Conservation (phyloP, 1,140 invertebrate genomes). For the Theocolax elegans region DNA sequence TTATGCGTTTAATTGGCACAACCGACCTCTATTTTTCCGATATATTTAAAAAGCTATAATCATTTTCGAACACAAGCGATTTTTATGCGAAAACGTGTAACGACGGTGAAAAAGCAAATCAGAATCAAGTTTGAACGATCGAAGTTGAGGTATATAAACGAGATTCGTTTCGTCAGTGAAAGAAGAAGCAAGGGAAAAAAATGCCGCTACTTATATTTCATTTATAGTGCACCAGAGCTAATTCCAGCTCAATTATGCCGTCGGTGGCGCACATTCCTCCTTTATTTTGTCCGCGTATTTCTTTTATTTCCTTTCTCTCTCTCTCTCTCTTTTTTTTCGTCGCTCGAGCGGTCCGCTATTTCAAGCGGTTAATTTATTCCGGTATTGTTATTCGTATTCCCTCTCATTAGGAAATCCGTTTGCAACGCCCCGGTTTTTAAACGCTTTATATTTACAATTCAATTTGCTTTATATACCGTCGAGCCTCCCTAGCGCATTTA, state of each 20-base stretch:
- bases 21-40: too few relatives aligned
- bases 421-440: conserved; percentile 56
- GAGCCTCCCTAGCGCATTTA: conserved; percentile 21
- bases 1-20: too few relatives aligned
- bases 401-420: conserved; percentile 57
- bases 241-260: conserved; percentile 45
- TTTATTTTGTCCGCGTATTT: too few relatives aligned
- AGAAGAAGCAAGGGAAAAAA: conserved; percentile 10
- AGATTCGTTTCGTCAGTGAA: too few relatives aligned
- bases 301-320: too few relatives aligned
- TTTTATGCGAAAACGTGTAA: too few relatives aligned
- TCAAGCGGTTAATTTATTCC: conserved; percentile 59
- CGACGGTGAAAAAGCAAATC: too few relatives aligned
- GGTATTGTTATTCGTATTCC: conserved; percentile 56
- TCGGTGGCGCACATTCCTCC: conserved; percentile 9
- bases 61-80: too few relatives aligned
- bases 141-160: too few relatives aligned
- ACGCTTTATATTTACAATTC: conserved; percentile 63
- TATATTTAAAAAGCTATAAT: too few relatives aligned
- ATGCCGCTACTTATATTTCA: conserved; percentile 42
- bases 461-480: conserved; percentile 55
- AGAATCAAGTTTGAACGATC: too few relatives aligned
- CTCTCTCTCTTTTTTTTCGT: conserved; percentile 29
- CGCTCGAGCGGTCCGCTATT: conserved; percentile 46
- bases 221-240: conserved; percentile 40